These are phyloP conservation scores for Rafetus swinhoei DNA, from an alignment of 2,113 vertebrate genomes.

Conservation along the genomic window DNA sequence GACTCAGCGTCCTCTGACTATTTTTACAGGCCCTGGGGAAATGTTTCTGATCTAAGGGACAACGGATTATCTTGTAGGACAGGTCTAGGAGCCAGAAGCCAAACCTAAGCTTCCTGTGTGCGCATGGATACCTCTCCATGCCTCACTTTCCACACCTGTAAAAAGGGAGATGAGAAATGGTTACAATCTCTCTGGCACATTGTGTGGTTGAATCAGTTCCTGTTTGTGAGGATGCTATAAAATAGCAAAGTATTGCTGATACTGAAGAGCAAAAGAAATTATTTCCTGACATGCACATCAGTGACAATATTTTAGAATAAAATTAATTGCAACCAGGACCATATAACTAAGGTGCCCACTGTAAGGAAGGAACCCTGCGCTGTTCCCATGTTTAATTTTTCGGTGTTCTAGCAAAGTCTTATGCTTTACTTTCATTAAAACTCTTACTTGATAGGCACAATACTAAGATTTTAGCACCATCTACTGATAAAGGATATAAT, in stretches of 20 bases:
- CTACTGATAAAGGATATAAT: constrained; percentile 22
- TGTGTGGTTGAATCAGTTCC: background rate
- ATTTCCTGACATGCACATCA: no score
- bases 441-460: background rate
- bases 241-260: background rate
- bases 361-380: background rate
- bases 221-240: rapidly evolving
- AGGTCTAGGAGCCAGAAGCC: background rate
- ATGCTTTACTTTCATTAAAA: background rate
- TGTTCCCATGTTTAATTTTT: background rate
- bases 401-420: background rate
- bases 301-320: background rate
- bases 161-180: background rate
- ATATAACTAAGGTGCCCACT: background rate
- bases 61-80: background rate
- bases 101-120: background rate
- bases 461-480: constrained; percentile 55
- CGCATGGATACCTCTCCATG: background rate
- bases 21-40: background rate
- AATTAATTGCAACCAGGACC: background rate
- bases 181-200: background rate
- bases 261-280: background rate
- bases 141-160: background rate
- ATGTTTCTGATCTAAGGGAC: background rate
- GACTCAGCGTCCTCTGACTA: background rate